A percentile compares a stretch with the other conserved stretches of the same genome.
Conservation (phyloP, 2,113 vertebrate species). For the Tichodroma muraria region DNA sequence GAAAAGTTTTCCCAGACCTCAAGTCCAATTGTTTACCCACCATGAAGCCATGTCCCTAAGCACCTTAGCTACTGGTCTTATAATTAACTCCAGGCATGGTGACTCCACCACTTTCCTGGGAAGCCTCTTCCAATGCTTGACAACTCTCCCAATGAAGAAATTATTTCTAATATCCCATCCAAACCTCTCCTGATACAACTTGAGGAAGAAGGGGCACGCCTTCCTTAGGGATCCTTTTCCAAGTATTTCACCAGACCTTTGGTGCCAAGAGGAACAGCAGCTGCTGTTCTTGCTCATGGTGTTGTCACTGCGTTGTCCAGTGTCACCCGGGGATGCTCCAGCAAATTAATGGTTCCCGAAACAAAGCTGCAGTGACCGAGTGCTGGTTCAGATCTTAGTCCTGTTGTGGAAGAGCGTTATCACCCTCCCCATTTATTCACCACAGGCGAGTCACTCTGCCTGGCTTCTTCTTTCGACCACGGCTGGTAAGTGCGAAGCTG, state of each 20-base stretch:
- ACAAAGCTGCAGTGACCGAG: not conserved
- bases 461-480: not conserved
- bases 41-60: not conserved
- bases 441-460: fast-evolving
- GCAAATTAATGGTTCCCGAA: not conserved
- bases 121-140: not conserved
- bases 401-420: not conserved
- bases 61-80: not conserved
- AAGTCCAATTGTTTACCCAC: not conserved
- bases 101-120: not conserved
- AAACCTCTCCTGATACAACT: not conserved
- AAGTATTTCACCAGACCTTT: not conserved
- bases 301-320: not conserved
- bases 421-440: not conserved
- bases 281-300: not conserved
- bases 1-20: not conserved
- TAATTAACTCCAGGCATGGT: not conserved
- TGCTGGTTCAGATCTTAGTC: not conserved
- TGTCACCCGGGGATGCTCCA: not conserved
- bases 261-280: not conserved
- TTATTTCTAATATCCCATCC: not conserved
- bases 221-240: not conserved
- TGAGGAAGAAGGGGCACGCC: fast-evolving
- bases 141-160: not conserved
- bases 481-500: not conserved